Base-by-base conservation (phyloP, 2,113 vertebrate genomes). In the Nettapus auritus region DNA sequence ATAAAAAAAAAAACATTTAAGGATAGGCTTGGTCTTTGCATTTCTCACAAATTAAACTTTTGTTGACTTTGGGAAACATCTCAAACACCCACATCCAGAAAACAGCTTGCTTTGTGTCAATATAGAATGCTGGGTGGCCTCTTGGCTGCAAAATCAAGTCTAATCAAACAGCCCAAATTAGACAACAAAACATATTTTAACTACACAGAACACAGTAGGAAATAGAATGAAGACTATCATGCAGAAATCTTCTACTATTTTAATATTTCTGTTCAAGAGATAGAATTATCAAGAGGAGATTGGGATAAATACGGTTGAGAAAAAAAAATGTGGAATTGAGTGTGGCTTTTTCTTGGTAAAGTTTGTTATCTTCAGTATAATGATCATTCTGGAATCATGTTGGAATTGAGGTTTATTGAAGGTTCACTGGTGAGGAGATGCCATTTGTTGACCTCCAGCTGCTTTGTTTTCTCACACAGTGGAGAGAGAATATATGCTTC, bases 391-490 rank as follows among this genome's bases (percentile, higher is more conserved):
- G 90, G 86, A 73, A 89, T 76, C 21, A 6, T 71, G 73, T 48
- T 92, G 66, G 74, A 83, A 73, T 50, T 17, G 76, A 33, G 66
- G 88, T 90, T 96, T 80, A 88, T 6, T 76, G 66, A 95, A 81
- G 94, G 91, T 94, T 95, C 94, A 86, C 88, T 95, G 93, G 87
- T 88, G 3, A 23, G 68, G 80, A 28, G 31, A 87, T 93, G 88
- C 77, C 76, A 55, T 95, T 94, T 87, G 53, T 75, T 96, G 92
- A 93, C 93, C 92, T 94, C 76, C 50, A 74, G 60, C 69, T 92
- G 73, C 93, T 96, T 95, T 96, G 82, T 94, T 95, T 88, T 95
- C 91, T 68, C 75, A 82, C 6, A 7, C 23, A 94, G 67, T 86
- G 22, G 22, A 93, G 89, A 2, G 6, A 94, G 77, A 90, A 84